Base-by-base conservation (phyloP, 2,797 vertebrate genomes). In the Labeo calbasu region DNA sequence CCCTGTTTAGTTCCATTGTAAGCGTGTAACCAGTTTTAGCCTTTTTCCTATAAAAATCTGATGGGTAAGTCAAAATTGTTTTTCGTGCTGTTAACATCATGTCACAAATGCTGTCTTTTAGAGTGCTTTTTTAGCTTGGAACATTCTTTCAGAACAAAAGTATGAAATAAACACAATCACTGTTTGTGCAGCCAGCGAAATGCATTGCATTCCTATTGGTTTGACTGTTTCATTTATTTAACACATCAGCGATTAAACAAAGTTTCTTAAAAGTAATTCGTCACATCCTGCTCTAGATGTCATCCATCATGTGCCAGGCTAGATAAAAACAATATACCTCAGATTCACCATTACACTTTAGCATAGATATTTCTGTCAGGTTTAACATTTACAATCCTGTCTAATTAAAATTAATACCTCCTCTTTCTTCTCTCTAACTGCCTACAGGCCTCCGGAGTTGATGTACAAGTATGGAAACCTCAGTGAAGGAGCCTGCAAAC, bases 401-500 rank as follows among this genome's bases (percentile, higher is more conserved):
- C 28, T 23, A 51, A 8, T 6, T 40, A 6, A 28, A 82, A 48
- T 51, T 0, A 82, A 65, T 73, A 32, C 57, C 43, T 8, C 15
- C 8, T 81, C 19, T 72, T 46, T 75, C 72, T 57, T 76, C 21
- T 83, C 55, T 57, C 55, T 51, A 36, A 71, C 50, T 13, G 25
- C 81, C 46, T 84, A 91, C 90, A 96, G 93, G 76, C 88, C 95
- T 84, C 92, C 92, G 77, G 89, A 92, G 55, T 88, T 92, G 82
- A 50, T 85, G 68, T 89, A 89, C 84, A 96, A 95, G 89, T 97
- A 97, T 15, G 94, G 94, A 77, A 97, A 98, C 92, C 95, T 96
- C 88, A 96, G 96, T 43, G 95, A 96, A 48, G 96, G 96, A 87
- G 85, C 90, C 88, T 98, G 97, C 92, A 97, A 95, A 69, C 96